phyloP scores from a whole-genome alignment of 2,797 vertebrate genomes.

The Dryobates pubescens region DNA sequence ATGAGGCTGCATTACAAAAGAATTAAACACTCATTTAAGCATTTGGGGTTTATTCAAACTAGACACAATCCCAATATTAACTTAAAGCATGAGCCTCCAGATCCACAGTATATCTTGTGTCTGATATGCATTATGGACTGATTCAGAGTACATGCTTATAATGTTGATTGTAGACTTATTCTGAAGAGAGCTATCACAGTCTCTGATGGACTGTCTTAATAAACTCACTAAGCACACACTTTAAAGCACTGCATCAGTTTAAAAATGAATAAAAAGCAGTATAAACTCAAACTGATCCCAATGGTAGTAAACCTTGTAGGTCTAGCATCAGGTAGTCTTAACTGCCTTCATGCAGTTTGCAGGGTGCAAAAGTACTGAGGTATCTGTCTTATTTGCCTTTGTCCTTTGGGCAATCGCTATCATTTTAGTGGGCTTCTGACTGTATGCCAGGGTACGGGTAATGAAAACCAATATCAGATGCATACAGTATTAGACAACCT shows the following conservation, averaged over 20 bases:
- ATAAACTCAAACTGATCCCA: not conserved
- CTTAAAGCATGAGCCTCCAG: not conserved
- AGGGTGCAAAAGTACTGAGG: not conserved
- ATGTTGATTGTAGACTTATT: not conserved
- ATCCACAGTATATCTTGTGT: not conserved
- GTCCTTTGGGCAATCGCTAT: slow-evolving; percentile 40
- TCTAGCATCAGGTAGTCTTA: not conserved
- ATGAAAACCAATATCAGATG: slow-evolving; percentile 70
- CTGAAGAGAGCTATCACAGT: not conserved
- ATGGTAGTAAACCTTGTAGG: not conserved
- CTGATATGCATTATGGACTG: not conserved
- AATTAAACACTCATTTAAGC: not conserved
- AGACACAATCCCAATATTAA: not conserved
- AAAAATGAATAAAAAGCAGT: not conserved
- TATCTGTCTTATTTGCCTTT: slow-evolving; percentile 31
- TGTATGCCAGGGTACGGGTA: slow-evolving; percentile 43
- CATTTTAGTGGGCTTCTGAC: slow-evolving; percentile 47
- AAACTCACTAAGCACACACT: not conserved
- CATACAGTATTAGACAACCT: slow-evolving; percentile 51
- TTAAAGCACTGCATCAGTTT: not conserved
- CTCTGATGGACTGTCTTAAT: not conserved
- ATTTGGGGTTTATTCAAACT: not conserved
- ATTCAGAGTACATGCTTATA: not conserved
- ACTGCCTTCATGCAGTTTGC: slow-evolving; percentile 1
- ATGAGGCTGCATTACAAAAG: not conserved